phyloP scores from a whole-genome alignment of 2,113 vertebrate species.

The Rousettus leschenaultii region DNA sequence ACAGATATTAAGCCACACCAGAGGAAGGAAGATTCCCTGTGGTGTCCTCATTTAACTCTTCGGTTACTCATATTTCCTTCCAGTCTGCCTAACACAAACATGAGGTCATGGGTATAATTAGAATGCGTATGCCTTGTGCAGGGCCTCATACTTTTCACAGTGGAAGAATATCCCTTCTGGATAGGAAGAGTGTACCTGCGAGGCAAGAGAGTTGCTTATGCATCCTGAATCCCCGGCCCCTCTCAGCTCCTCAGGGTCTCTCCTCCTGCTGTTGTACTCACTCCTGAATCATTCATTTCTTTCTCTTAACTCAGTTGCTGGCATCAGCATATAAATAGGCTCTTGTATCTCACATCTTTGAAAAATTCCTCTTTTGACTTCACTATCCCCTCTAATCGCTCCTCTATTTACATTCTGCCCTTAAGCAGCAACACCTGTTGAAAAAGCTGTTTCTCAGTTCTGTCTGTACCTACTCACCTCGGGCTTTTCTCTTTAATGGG shows the following conservation, averaged over 20 bases:
- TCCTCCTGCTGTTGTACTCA: background rate
- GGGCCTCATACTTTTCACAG: background rate
- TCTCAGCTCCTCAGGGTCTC: background rate
- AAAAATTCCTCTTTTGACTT: background rate
- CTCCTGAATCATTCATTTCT: background rate
- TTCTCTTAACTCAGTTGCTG: background rate
- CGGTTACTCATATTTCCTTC: background rate
- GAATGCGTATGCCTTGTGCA: background rate
- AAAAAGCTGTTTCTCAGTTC: background rate
- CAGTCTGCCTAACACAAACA: background rate
- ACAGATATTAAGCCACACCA: background rate
- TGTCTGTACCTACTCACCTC: background rate
- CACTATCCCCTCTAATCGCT: background rate
- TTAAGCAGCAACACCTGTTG: background rate
- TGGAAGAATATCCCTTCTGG: too few species aligned
- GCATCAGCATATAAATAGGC: background rate
- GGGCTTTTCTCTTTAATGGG: background rate
- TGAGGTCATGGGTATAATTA: background rate
- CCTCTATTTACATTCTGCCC: background rate
- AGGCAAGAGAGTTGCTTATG: background rate
- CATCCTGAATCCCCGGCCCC: background rate
- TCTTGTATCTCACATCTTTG: background rate
- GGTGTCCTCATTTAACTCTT: background rate
- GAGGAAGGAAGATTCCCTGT: background rate
- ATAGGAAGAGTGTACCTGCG: too few species aligned